A percentile compares a stretch with the other conserved stretches of the same genome.
Conservation (phyloP, 2,888 invertebrate species). For the Calliphora vomitoria region DNA sequence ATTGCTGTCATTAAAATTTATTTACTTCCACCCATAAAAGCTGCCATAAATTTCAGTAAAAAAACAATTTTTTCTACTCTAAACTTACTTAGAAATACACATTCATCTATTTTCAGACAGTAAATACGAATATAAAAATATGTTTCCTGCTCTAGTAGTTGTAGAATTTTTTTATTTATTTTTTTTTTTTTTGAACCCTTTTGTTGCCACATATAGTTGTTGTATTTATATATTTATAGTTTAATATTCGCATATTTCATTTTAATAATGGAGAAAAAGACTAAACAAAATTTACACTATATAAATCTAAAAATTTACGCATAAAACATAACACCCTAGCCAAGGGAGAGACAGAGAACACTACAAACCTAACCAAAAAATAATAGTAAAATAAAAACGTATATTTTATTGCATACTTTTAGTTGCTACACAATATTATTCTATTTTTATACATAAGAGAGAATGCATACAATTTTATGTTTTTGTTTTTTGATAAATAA, state of each 20-base stretch:
- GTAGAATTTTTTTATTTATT: no score
- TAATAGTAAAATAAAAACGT: constrained; percentile 23
- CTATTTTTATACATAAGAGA: neutral
- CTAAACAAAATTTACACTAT: neutral
- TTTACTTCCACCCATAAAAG: constrained; percentile 53
- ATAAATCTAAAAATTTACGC: constrained; percentile 52
- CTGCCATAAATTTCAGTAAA: constrained; percentile 45
- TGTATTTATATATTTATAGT: constrained; percentile 27
- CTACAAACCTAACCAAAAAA: neutral
- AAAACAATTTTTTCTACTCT: constrained; percentile 12
- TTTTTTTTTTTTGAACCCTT: constrained; percentile 31
- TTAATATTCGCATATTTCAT: constrained; percentile 62
- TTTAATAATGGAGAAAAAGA: constrained; percentile 53
- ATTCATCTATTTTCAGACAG: neutral
- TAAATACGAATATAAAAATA: constrained; percentile 16
- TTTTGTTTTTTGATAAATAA: constrained; percentile 33
- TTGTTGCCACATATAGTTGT: neutral
- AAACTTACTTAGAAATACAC: constrained; percentile 13
- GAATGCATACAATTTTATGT: neutral
- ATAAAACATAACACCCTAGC: neutral
- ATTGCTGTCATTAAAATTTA: constrained; percentile 47
- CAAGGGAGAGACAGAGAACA: neutral
- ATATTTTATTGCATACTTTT: constrained; percentile 56
- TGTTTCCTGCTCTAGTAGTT: constrained; percentile 34
- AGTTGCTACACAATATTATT: constrained; percentile 25